Evolutionary conservation across 2,113 vertebrate genomes (phyloP).

Genomic region (Gobio gobio): DNA sequence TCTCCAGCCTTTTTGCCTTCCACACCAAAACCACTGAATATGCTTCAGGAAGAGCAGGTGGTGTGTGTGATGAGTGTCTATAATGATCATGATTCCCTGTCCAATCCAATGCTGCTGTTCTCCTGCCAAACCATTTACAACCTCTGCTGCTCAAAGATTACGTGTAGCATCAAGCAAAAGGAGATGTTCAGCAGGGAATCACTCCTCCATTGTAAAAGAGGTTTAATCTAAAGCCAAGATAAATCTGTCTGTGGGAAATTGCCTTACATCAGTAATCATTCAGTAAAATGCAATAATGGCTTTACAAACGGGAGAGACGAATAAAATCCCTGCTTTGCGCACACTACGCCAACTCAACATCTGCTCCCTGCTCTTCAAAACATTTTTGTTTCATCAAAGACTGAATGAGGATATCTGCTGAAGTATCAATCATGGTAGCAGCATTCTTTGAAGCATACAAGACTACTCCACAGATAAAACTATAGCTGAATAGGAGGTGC

Average conservation of each 20-base stretch:
- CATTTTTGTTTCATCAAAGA: neutral
- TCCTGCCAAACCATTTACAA: constrained; percentile 19
- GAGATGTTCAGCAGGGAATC: constrained; percentile 2
- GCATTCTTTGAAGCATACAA: neutral
- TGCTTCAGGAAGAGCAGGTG: constrained; percentile 23
- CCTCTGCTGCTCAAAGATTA: constrained; percentile 16
- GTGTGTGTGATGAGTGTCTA: neutral
- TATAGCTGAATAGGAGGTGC: neutral
- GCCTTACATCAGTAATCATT: constrained; percentile 23
- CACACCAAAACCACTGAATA: neutral
- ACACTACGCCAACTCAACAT: neutral
- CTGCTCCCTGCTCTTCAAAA: constrained; percentile 9
- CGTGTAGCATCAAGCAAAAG: neutral
- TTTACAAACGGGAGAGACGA: neutral
- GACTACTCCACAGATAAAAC: neutral
- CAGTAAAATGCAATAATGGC: constrained; percentile 4
- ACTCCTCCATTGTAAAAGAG: neutral
- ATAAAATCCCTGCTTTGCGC: neutral
- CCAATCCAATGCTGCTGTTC: neutral
- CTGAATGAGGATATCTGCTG: constrained; percentile 15
- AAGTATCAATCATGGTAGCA: neutral
- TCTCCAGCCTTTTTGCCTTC: neutral
- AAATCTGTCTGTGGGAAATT: constrained; percentile 18
- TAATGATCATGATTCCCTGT: constrained; percentile 1
- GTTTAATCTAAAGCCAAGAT: constrained; percentile 1